Evolutionary conservation across 1,140 invertebrate genomes (phyloP).

Genomic region (Helicoverpa armigera): DNA sequence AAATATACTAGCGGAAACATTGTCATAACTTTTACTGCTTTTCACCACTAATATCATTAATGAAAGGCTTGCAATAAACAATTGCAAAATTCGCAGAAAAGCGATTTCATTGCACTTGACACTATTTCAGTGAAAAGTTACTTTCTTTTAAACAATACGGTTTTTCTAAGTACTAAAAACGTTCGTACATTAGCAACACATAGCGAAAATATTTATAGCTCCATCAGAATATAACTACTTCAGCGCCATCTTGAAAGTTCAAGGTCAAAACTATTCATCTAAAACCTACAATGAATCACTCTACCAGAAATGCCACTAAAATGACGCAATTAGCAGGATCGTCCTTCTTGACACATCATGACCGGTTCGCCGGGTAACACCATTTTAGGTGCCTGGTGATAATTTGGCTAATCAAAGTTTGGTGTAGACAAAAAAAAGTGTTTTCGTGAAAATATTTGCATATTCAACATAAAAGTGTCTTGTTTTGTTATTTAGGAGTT

Average conservation of each 20-base stretch:
- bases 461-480: not conserved
- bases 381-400: not conserved
- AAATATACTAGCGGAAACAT: not conserved
- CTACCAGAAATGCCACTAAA: constrained; percentile 8
- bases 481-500: too few species aligned
- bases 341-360: not conserved
- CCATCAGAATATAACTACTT: not conserved
- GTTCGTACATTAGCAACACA: not conserved
- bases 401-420: not conserved
- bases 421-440: not conserved
- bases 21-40: not conserved
- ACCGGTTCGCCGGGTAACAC: not conserved
- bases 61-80: too few species aligned
- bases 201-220: constrained; percentile 14
- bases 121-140: too few species aligned
- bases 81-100: too few species aligned
- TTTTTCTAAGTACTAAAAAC: too few species aligned
- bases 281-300: constrained; percentile 10
- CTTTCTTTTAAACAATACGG: too few species aligned
- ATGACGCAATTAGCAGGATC: constrained; percentile 14
- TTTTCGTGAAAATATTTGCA: not conserved
- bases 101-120: too few species aligned
- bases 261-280: constrained; percentile 4
- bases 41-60: not conserved
- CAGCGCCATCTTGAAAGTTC: not conserved